These are phyloP conservation scores for Nylanderia fulva DNA, from an alignment of 1,140 invertebrate genomes.

Conservation along the genomic window DNA sequence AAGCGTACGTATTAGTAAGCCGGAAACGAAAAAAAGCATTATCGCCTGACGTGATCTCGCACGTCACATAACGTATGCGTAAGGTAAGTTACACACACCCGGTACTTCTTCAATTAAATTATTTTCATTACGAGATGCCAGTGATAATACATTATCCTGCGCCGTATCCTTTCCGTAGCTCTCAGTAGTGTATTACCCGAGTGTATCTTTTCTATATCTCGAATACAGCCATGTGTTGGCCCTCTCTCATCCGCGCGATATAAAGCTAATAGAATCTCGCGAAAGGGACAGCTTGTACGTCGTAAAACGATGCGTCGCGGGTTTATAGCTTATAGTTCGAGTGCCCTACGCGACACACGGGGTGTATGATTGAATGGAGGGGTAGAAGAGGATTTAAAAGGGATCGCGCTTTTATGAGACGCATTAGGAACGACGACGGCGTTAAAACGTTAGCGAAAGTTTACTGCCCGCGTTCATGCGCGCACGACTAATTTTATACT, in stretches of 20 bases:
- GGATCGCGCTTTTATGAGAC: constrained; percentile 80
- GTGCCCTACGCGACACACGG: constrained; percentile 56
- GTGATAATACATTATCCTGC: background rate
- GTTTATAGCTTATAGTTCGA: constrained; percentile 83
- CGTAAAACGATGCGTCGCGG: constrained; percentile 82
- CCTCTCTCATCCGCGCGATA: constrained; percentile 53
- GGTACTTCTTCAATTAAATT: constrained; percentile 43
- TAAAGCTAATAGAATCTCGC: constrained; percentile 79
- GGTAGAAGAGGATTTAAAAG: constrained; percentile 80
- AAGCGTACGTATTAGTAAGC: background rate
- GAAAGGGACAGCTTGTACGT: constrained; percentile 77
- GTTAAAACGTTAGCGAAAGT: constrained; percentile 63
- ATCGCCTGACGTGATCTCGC: constrained; percentile 10
- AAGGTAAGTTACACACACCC: background rate
- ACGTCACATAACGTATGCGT: constrained; percentile 5
- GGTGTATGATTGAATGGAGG: constrained; percentile 74
- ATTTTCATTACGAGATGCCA: constrained; percentile 31
- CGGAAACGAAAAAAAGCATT: constrained; percentile 4
- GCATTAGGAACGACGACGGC: constrained; percentile 75
- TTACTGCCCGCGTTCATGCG: constrained; percentile 23
- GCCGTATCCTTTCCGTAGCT: background rate
- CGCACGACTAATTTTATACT: constrained; percentile 59
- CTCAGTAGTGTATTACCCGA: background rate
- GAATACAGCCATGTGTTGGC: background rate
- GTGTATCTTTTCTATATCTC: constrained; percentile 17